phyloP scores from a whole-genome alignment of 1,140 invertebrate species.

The Drosophila pallidifrons region DNA sequence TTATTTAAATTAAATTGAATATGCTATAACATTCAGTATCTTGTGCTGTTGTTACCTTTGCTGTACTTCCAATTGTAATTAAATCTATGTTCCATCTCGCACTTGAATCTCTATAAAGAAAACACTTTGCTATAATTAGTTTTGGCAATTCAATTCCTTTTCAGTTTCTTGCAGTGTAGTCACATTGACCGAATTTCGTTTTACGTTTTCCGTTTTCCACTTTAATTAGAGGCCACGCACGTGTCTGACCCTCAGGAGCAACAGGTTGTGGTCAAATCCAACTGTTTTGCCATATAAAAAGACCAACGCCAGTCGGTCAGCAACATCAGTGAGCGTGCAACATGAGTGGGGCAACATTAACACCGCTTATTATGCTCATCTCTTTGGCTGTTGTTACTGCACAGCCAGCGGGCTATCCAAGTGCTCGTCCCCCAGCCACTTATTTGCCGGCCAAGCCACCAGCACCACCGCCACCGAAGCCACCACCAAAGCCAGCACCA shows the following conservation, averaged over 20 bases:
- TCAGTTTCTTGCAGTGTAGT: constrained; percentile 53
- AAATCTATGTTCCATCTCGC: too few species aligned
- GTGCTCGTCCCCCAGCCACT: constrained; percentile 57
- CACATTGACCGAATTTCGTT: constrained; percentile 64
- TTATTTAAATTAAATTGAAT: too few species aligned
- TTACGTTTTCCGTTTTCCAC: constrained; percentile 40
- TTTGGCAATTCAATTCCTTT: not conserved
- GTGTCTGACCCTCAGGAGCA: constrained; percentile 53
- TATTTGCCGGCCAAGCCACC: constrained; percentile 61
- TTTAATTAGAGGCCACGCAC: constrained; percentile 48
- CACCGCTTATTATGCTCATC: constrained; percentile 22
- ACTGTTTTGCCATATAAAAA: constrained; percentile 39
- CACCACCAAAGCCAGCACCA: constrained; percentile 29
- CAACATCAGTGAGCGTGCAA: constrained; percentile 39
- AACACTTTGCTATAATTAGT: not conserved
- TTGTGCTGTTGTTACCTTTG: too few species aligned
- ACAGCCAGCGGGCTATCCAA: constrained; percentile 63
- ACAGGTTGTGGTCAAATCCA: constrained; percentile 53
- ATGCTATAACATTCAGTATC: too few species aligned
- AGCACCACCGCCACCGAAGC: constrained; percentile 12
- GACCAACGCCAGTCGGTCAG: constrained; percentile 5
- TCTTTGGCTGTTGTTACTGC: constrained; percentile 18
- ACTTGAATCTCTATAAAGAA: too few species aligned
- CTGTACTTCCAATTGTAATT: too few species aligned
- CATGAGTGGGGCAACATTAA: constrained; percentile 51